These are phyloP conservation scores for Xylophagus ater DNA, from an alignment of 2,888 invertebrate genomes.

Conservation along the genomic window DNA sequence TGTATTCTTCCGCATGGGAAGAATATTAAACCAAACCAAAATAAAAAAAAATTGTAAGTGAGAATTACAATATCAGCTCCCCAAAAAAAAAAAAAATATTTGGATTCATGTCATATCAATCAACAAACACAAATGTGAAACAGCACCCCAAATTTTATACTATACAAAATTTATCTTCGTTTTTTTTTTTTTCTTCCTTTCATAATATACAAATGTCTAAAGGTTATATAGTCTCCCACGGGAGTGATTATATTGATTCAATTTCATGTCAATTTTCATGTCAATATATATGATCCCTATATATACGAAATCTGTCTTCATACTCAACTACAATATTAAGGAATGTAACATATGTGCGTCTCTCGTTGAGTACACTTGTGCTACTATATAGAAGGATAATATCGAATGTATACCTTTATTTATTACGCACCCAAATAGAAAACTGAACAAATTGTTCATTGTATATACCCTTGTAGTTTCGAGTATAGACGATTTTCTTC, in stretches of 20 bases:
- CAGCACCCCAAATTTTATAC: background rate
- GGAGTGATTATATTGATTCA: slow-evolving; percentile 41
- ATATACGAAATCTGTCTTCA: no score
- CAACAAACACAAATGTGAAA: slow-evolving; percentile 9
- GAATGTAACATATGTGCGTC: no score
- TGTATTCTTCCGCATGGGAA: no score
- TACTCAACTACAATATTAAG: no score
- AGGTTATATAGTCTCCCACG: slow-evolving; percentile 18
- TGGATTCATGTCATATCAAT: slow-evolving; percentile 17
- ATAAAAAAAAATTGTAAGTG: background rate
- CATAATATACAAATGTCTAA: background rate
- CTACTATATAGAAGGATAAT: no score
- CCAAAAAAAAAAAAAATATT: no score
- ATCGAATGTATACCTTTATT: no score
- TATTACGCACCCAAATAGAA: no score
- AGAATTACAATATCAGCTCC: slow-evolving; percentile 5
- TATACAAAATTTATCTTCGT: background rate
- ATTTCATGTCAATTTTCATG: slow-evolving; percentile 42
- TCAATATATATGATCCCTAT: slow-evolving; percentile 36
- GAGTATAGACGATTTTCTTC: no score
- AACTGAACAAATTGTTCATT: no score
- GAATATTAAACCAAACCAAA: background rate
- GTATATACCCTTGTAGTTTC: no score
- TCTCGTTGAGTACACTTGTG: no score
- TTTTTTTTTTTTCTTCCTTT: background rate